Conservation (phyloP, 2,113 vertebrate species). For the Boleophthalmus pectinirostris region DNA sequence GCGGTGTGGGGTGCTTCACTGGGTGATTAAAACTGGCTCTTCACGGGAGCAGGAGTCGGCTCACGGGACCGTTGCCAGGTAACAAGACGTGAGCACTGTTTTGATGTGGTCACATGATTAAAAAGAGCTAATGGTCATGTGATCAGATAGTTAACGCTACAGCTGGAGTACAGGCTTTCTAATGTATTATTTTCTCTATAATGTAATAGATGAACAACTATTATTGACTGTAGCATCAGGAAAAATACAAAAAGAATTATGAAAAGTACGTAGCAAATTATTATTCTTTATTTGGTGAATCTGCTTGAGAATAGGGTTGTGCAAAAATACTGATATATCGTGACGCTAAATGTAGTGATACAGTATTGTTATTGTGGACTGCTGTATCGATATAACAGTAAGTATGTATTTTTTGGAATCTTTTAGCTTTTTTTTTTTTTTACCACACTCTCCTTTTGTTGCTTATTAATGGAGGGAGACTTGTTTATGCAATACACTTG, state of each 20-base stretch:
- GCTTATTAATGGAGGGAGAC: no score
- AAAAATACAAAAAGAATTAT: no score
- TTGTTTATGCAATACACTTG: no score
- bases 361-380: no score
- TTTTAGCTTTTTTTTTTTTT: no score
- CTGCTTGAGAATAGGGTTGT: background rate
- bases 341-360: no score
- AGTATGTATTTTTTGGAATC: no score
- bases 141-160: conserved; percentile 43
- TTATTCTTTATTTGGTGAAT: background rate
- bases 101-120: conserved; percentile 61
- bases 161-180: conserved; percentile 34
- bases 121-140: conserved; percentile 32
- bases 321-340: no score
- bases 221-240: no score
- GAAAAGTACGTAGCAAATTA: no score
- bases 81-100: conserved; percentile 74
- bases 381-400: no score
- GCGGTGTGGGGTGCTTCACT: conserved; percentile 80
- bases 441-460: no score
- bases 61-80: conserved; percentile 85
- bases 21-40: conserved; percentile 82
- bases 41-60: conserved; percentile 74
- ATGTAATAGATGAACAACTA: background rate
- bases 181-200: background rate